These are phyloP conservation scores for Leuctra nigra DNA, from an alignment of 2,888 invertebrate species.

Conservation along the genomic window DNA sequence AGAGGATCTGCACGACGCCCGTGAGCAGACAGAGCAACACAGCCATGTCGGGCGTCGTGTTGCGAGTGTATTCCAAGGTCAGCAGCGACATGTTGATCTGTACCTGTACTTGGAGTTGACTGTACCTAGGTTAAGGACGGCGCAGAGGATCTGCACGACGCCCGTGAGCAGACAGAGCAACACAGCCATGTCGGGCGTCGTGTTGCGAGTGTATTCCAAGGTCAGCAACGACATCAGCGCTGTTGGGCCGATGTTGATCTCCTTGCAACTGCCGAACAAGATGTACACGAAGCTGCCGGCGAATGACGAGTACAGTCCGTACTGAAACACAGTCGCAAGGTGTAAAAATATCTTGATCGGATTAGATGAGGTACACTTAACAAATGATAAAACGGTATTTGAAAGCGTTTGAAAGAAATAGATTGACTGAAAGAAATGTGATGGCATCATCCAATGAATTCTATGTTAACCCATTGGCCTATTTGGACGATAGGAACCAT, in stretches of 20 bases:
- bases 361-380: no score
- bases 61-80: slow-evolving; percentile 57
- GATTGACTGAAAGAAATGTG: no score
- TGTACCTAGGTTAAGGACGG: slow-evolving; percentile 60
- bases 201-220: slow-evolving; percentile 53
- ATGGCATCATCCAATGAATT: no score
- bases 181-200: slow-evolving; percentile 53
- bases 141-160: slow-evolving; percentile 55
- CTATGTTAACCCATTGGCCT: no score
- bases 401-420: no score
- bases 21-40: slow-evolving; percentile 58
- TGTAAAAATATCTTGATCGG: no score
- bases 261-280: slow-evolving; percentile 64
- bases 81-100: slow-evolving; percentile 67
- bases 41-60: slow-evolving; percentile 53
- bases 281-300: slow-evolving; percentile 71
- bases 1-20: slow-evolving; percentile 56
- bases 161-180: slow-evolving; percentile 61
- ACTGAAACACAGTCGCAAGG: no score
- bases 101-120: no score
- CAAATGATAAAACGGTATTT: no score
- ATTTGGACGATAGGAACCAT: no score
- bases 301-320: slow-evolving; percentile 77
- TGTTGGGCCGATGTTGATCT: slow-evolving; percentile 64
- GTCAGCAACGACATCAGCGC: slow-evolving; percentile 71